These are phyloP conservation scores for Brenthis daphne DNA, from an alignment of 2,888 invertebrate genomes.

Conservation along the genomic window DNA sequence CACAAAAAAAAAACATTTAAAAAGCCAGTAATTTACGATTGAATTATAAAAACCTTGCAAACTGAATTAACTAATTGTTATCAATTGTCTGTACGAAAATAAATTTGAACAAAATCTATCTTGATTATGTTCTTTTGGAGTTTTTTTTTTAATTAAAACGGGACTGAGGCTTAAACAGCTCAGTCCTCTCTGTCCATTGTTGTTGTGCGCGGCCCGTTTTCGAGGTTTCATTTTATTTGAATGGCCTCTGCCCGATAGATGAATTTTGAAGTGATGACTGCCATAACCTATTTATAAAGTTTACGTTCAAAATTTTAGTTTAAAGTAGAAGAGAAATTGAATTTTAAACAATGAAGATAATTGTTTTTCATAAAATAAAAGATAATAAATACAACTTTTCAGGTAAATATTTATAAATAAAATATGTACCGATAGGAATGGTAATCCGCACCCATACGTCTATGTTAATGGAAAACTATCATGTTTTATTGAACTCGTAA, in stretches of 20 bases:
- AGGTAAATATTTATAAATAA: neutral
- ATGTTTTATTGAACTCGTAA: conserved; percentile 80
- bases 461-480: conserved; percentile 80
- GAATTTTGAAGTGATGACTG: conserved; percentile 54
- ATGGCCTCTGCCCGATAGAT: conserved; percentile 46
- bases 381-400: no score
- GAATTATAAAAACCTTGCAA: no score
- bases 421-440: conserved; percentile 20
- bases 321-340: neutral
- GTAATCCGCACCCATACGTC: conserved; percentile 43
- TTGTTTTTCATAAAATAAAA: no score
- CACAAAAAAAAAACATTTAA: no score
- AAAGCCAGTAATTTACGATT: no score
- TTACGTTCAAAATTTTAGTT: neutral
- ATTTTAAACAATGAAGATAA: no score
- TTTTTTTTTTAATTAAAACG: conserved; percentile 69
- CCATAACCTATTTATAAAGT: conserved; percentile 44
- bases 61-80: neutral
- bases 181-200: conserved; percentile 52
- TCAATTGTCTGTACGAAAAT: conserved; percentile 24
- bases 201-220: conserved; percentile 55
- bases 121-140: conserved; percentile 42
- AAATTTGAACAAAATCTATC: conserved; percentile 20
- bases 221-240: conserved; percentile 59
- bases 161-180: conserved; percentile 42